A percentile compares a stretch with the other conserved stretches of the same genome.
Conservation (phyloP, 2,797 vertebrate species). For the Eurystomus glaucurus region DNA sequence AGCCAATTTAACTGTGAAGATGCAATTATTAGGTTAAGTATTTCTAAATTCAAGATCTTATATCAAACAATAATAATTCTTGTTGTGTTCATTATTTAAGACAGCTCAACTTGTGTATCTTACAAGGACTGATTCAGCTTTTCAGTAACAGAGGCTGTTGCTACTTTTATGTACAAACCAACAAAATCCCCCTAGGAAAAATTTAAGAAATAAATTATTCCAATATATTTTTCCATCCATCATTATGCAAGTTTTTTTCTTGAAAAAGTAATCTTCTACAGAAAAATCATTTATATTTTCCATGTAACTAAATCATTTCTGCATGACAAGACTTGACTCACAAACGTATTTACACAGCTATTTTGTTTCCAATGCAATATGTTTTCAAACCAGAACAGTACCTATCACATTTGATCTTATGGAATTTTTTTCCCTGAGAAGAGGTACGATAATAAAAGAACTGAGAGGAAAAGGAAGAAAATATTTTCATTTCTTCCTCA, state of each 20-base stretch:
- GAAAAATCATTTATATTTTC: neutral
- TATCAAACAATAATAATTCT: neutral
- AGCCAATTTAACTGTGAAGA: neutral
- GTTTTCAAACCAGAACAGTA: neutral
- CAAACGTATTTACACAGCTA: neutral
- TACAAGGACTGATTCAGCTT: neutral
- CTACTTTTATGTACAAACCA: neutral
- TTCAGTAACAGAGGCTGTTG: neutral
- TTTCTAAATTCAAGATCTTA: neutral
- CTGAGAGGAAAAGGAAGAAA: neutral
- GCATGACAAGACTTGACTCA: neutral
- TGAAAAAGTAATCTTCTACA: neutral
- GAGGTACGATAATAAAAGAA: neutral
- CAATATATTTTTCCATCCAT: neutral
- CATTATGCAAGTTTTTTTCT: neutral
- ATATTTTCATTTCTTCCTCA: neutral
- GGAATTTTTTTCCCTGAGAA: neutral
- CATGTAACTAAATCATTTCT: neutral
- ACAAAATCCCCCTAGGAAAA: neutral
- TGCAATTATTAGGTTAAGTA: neutral
- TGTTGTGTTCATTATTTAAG: neutral
- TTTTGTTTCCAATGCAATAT: neutral
- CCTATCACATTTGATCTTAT: neutral
- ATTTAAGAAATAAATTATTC: neutral
- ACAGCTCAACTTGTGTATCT: neutral